Evolutionary conservation across 2,797 vertebrate genomes (phyloP), one percentile per base, ranked within the genome.

Genomic region (Anabacerthia variegaticeps): DNA sequence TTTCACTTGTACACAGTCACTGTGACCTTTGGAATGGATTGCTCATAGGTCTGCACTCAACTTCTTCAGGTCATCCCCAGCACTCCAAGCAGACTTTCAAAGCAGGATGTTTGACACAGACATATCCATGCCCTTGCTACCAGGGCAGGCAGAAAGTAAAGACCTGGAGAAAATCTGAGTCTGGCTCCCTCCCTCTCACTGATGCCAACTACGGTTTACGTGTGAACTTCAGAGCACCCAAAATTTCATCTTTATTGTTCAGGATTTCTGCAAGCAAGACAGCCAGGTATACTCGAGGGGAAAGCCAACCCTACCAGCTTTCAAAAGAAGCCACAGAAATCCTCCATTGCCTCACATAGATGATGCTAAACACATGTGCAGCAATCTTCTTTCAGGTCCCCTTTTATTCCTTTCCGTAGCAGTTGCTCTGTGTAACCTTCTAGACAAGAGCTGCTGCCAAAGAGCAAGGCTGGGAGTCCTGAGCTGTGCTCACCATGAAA

Each of bases 401-500:
- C 71, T 92, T 80, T 52, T 30, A 65, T 55, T 80, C n/a, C n/a
- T 92, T 62, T 75, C 43, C 28, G 41, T 15, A 82, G 91, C 46
- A 55, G 46, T 48, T 2, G 3, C 74, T 92, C 10, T 0, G 9
- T 16, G 10, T 65, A 91, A 43, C 82, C 72, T 80, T 63, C 54
- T 49, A 77, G 88, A 52, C 56, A 77, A 27, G 61, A 83, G 68
- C 89, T 91, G 76, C 79, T 88, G 72, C 65, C 61, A 54, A 49
- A 88, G 68, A 77, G 32, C 68, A 58, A 69, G 65, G 75, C 41
- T 80, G 65, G 55, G 81, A 81, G 0, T 11, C 61, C 67, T 21
- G 83, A 93, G 74, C 71, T 65, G 34, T n/a, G 61, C 61, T 89
- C 32, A 20, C 10, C 27, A 54, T 0, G 0, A 84, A 88, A 93